phyloP scores from a whole-genome alignment of 2,888 invertebrate genomes.

The Sylvicola cinctus region DNA sequence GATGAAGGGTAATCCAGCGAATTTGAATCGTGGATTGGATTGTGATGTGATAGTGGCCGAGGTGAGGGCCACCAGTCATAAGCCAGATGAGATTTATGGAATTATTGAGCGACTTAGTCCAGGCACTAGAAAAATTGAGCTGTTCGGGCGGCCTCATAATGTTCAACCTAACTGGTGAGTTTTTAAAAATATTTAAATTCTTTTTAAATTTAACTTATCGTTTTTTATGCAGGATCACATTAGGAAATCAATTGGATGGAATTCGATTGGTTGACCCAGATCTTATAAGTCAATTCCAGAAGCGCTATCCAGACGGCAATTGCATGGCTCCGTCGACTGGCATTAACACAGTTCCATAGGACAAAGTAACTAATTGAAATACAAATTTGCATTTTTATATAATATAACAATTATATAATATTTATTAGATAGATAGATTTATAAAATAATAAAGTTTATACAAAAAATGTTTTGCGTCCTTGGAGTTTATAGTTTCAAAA shows the following conservation, averaged over 20 bases:
- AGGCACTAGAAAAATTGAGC: slow-evolving; percentile 88
- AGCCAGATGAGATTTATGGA: slow-evolving; percentile 96
- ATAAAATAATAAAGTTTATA: too few species aligned
- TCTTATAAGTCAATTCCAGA: slow-evolving; percentile 70
- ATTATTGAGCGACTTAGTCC: slow-evolving; percentile 93
- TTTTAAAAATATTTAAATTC: slow-evolving; percentile 1
- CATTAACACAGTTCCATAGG: too few species aligned
- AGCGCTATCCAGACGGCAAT: slow-evolving; percentile 78
- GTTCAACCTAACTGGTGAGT: slow-evolving; percentile 89
- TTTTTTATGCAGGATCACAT: slow-evolving; percentile 42
- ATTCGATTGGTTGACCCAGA: slow-evolving; percentile 83
- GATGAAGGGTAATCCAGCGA: slow-evolving; percentile 84
- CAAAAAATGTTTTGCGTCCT: too few species aligned
- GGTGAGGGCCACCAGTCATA: slow-evolving; percentile 92
- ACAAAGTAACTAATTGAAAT: too few species aligned
- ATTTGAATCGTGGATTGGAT: slow-evolving; percentile 81
- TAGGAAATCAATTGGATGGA: slow-evolving; percentile 94
- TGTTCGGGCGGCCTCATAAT: slow-evolving; percentile 93
- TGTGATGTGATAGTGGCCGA: slow-evolving; percentile 98
- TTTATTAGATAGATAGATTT: too few species aligned
- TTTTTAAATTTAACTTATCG: slow-evolving; percentile 3
- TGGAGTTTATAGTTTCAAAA: too few species aligned
- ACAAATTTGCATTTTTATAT: too few species aligned
- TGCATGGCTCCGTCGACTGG: slow-evolving; percentile 25
- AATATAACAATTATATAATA: too few species aligned